Conservation (phyloP, 2,888 invertebrate species). For the Chrysomela aeneicollis region DNA sequence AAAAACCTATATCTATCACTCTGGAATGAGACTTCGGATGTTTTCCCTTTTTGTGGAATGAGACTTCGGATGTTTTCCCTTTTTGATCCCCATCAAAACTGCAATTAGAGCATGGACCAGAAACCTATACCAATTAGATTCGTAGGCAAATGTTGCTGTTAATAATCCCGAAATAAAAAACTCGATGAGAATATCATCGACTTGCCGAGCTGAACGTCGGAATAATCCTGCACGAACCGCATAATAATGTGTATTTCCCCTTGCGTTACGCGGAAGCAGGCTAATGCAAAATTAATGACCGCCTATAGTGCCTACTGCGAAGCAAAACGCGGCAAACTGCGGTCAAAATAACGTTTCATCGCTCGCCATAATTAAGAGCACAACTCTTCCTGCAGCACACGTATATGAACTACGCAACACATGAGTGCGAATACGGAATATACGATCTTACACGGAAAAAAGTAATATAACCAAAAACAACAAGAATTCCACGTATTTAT, state of each 20-base stretch:
- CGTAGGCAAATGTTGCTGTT: background rate
- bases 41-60: no score
- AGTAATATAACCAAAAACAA: no score
- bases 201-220: background rate
- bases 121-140: background rate
- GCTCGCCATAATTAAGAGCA: background rate
- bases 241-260: conserved; percentile 5
- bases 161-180: background rate
- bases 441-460: no score
- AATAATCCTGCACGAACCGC: background rate
- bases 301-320: background rate
- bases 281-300: conserved; percentile 5
- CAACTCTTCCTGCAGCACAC: background rate
- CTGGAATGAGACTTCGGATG: no score
- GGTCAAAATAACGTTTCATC: background rate
- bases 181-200: background rate
- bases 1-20: no score
- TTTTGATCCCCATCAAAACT: no score
- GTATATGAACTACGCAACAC: no score
- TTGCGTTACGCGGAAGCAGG: background rate
- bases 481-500: no score
- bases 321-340: background rate
- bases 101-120: no score
- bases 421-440: no score
- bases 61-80: no score